Conservation (phyloP, 2,888 invertebrate species). For the Syrista parreyssii region DNA sequence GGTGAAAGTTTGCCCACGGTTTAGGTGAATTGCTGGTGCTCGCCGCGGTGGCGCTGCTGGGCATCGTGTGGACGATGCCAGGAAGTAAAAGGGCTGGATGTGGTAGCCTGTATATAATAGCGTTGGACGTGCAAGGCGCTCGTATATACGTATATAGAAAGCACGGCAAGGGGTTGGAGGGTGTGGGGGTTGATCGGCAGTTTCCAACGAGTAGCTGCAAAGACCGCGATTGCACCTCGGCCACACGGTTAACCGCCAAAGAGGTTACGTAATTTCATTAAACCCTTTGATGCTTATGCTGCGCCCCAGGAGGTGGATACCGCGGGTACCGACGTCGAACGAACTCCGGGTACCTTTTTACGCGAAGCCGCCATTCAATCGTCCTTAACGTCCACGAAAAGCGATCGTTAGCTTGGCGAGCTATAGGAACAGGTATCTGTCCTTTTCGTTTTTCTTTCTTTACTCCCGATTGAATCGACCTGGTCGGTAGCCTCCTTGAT, state of each 20-base stretch:
- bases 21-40: neutral
- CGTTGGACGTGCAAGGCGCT: no score
- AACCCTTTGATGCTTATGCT: conserved; percentile 37
- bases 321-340: neutral
- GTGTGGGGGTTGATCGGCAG: neutral
- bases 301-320: neutral
- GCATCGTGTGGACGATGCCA: no score
- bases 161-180: no score
- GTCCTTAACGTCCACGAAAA: neutral
- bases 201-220: conserved; percentile 27
- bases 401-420: neutral
- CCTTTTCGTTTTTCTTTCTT: neutral
- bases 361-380: neutral
- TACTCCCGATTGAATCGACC: neutral
- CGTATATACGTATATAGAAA: no score
- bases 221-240: conserved; percentile 44
- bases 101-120: no score
- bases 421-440: neutral
- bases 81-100: no score
- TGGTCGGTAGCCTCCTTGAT: neutral
- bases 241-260: conserved; percentile 42
- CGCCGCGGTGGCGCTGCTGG: no score
- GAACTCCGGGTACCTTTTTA: neutral
- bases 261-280: conserved; percentile 55
- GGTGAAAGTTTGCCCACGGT: neutral